phyloP scores from a whole-genome alignment of 1,140 invertebrate genomes.

The Notospermus geniculatus region DNA sequence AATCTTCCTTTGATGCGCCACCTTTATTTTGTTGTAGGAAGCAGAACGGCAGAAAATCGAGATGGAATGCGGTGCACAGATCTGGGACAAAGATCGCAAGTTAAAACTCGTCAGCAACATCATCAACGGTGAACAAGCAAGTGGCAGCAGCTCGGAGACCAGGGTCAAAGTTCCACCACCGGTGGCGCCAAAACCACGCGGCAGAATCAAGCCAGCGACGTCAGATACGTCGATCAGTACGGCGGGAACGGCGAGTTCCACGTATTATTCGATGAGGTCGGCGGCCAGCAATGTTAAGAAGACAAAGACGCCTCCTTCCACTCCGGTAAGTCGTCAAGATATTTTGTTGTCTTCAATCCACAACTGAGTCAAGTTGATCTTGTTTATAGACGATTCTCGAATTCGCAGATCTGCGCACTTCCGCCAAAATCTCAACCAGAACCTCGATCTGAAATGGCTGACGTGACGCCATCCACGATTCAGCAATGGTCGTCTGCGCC shows the following conservation, averaged over 20 bases:
- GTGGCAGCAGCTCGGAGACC: constrained; percentile 12
- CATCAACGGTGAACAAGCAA: constrained; percentile 33
- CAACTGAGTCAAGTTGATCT: too few species aligned
- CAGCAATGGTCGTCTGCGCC: too few species aligned
- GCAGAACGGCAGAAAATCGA: constrained; percentile 40
- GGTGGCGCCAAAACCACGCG: neutral
- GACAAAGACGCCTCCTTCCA: too few species aligned
- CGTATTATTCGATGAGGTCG: too few species aligned
- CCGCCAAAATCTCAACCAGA: too few species aligned
- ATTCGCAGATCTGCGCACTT: neutral
- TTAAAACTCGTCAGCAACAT: constrained; percentile 41
- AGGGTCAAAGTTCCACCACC: constrained; percentile 7
- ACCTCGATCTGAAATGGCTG: too few species aligned
- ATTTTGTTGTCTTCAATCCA: too few species aligned
- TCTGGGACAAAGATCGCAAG: constrained; percentile 43
- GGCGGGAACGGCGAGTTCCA: neutral
- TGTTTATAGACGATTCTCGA: too few species aligned
- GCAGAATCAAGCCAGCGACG: constrained; percentile 28
- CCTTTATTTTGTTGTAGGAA: constrained; percentile 26
- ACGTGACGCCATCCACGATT: too few species aligned
- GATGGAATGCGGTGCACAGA: constrained; percentile 32
- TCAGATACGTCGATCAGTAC: constrained; percentile 28
- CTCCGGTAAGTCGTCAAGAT: too few species aligned
- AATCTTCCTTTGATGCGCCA: neutral
- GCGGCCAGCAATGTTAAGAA: too few species aligned